phyloP scores from a whole-genome alignment of 2,113 vertebrate genomes.

The Carassius auratus region DNA sequence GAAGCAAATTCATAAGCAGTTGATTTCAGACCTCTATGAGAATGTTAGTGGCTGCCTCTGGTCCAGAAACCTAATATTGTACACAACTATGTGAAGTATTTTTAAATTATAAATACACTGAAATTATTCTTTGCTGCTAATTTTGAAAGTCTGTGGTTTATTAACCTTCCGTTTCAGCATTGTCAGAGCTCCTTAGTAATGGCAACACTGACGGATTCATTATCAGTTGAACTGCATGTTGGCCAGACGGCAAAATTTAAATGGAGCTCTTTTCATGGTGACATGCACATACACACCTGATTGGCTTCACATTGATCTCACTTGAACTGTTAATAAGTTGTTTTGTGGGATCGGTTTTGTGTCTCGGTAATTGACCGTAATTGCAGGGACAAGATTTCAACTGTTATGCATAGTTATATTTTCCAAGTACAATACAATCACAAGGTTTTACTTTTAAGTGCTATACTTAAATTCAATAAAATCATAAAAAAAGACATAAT shows the following conservation, averaged over 20 bases:
- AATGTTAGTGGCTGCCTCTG: slow-evolving; percentile 12
- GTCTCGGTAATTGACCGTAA: slow-evolving; percentile 10
- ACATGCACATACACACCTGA: slow-evolving; percentile 29
- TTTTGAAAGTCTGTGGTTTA: slow-evolving; percentile 46
- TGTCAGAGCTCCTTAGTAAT: slow-evolving; percentile 49
- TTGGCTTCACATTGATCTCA: slow-evolving; percentile 26
- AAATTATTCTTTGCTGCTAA: slow-evolving; percentile 50
- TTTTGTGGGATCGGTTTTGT: slow-evolving; percentile 13
- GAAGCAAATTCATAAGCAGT: slow-evolving; percentile 45
- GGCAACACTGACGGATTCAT: slow-evolving; percentile 53
- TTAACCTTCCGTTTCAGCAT: slow-evolving; percentile 44
- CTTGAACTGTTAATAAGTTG: slow-evolving; percentile 37
- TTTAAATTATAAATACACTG: slow-evolving; percentile 55
- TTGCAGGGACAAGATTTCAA: not conserved
- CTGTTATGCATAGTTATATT: not conserved
- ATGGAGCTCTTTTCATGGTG: not conserved
- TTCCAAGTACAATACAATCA: not conserved
- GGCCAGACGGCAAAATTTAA: slow-evolving; percentile 34
- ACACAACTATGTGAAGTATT: slow-evolving; percentile 19
- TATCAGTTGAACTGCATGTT: slow-evolving; percentile 38
- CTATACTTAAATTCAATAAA: slow-evolving; percentile 1
- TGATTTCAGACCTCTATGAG: slow-evolving; percentile 20
- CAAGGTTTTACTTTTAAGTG: not conserved
- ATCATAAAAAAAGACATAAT: not conserved
- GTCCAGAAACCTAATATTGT: not conserved